Evolutionary conservation across 2,888 invertebrate species (phyloP), one percentile per base, ranked within the genome.

Genomic region (Pyrochroa serraticornis): DNA sequence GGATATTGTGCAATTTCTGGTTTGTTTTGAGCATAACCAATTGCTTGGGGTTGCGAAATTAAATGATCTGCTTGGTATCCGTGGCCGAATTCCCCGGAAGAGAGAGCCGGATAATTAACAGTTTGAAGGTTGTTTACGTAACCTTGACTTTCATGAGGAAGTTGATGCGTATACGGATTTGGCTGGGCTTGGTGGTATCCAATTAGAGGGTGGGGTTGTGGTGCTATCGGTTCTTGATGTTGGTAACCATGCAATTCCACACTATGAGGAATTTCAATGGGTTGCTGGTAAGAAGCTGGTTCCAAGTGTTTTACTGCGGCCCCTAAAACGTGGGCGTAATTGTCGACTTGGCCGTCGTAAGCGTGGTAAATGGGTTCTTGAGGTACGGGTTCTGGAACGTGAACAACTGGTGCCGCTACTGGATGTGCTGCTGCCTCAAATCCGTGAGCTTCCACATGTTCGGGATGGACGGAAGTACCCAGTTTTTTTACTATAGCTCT

Each of bases 401-500:
- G 46, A 14, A 30, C 22, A 35, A 12, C 36, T 22, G 42, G 42
- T 3, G 52, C 45, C 36, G 10, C 53, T 9, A 33, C 46, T 8
- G 3, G n/a, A 30, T 44, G 33, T 41, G 32, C 48, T 36, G 57
- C 62, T n/a, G 57, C 62, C 7, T 45, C 59, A 37, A 58, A 58
- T 13, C 68, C 69, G 44, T 70, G 69, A 44, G 52, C 52, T 54
- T 68, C 68, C 0, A 67, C 62, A 3, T n/a, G 9, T 35, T 3
- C 12, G 31, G 67, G 54, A 60, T 69, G 65, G 34, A 71, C 58
- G 33, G 73, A 66, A 7, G 64, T 60, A 5, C 72, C 75, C 39
- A 77, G 54, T 64, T 74, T 76, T 49, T 74, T 76, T 2, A 77
- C 76, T 6, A 75, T 71, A n/a, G 77, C 76, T 60, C 74, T 72